Percentiles rank a stretch among this genome's conserved stretches.
phyloP scores from a whole-genome alignment of 2,797 vertebrate species.

The Anisognathus igniventris region DNA sequence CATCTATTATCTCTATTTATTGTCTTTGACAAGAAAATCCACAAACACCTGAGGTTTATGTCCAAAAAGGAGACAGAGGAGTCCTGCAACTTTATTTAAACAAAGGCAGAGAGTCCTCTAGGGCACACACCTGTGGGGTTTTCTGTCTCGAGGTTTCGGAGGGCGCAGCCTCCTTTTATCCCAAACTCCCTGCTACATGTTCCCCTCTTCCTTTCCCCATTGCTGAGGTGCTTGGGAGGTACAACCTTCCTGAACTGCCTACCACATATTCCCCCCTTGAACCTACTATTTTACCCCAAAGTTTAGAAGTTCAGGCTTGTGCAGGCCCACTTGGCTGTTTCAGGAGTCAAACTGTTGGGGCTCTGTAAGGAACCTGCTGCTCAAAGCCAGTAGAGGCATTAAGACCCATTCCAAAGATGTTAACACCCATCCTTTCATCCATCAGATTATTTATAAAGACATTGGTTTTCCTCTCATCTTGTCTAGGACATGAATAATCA shows the following conservation, averaged over 20 bases:
- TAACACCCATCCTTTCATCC: not conserved
- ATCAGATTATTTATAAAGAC: not conserved
- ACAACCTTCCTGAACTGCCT: not conserved
- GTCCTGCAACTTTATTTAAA: not conserved
- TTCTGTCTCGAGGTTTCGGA: fast-evolving
- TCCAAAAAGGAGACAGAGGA: not conserved
- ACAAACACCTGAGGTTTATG: not conserved
- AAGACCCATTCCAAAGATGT: not conserved
- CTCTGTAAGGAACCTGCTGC: not conserved
- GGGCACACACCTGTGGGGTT: fast-evolving
- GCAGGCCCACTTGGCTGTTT: not conserved
- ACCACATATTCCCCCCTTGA: not conserved
- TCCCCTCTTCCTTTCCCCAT: not conserved
- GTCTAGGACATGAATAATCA: not conserved
- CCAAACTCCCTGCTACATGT: fast-evolving
- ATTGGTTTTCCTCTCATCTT: not conserved
- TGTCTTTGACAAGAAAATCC: not conserved
- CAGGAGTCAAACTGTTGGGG: not conserved
- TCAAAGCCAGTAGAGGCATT: not conserved
- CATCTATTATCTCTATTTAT: not conserved
- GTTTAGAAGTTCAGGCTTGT: not conserved
- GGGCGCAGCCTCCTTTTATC: fast-evolving
- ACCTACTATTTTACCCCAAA: not conserved
- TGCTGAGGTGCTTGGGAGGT: fast-evolving
- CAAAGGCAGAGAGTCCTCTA: not conserved